phyloP scores from a whole-genome alignment of 2,888 invertebrate genomes.

The Trachelus stipa region DNA sequence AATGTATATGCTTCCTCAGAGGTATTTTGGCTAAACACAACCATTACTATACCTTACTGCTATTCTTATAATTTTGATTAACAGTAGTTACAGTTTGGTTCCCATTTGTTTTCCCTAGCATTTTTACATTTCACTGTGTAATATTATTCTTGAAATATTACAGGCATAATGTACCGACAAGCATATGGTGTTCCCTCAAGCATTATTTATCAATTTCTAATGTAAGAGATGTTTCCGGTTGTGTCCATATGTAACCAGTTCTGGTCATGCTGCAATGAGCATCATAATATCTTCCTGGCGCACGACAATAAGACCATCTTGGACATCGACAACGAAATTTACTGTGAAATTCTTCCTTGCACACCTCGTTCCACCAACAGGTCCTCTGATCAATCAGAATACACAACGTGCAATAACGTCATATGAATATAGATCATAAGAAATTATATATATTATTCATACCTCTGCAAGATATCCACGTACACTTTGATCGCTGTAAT shows the following conservation, averaged over 20 bases:
- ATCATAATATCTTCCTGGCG: conserved; percentile 89
- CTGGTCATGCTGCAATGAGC: conserved; percentile 91
- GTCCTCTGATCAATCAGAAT: conserved; percentile 75
- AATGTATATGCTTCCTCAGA: too few relatives aligned
- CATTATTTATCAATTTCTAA: conserved; percentile 54
- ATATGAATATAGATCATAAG: not conserved
- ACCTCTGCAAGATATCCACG: conserved; percentile 88
- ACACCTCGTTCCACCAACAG: conserved; percentile 95
- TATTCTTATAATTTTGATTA: not conserved
- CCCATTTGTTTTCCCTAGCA: not conserved
- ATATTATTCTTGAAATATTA: not conserved
- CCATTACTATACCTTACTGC: not conserved
- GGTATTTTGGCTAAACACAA: too few relatives aligned
- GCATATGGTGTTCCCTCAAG: not conserved
- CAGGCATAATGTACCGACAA: not conserved
- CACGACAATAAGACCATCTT: conserved; percentile 88
- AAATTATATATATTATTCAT: conserved; percentile 29
- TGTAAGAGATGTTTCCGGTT: conserved; percentile 70
- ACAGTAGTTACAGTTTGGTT: not conserved
- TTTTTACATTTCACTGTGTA: not conserved
- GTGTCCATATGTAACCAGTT: conserved; percentile 91
- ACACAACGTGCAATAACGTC: not conserved
- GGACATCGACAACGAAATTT: conserved; percentile 90
- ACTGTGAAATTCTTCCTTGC: conserved; percentile 91
- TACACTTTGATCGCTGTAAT: conserved; percentile 85